Percentiles rank a stretch among this genome's conserved stretches.
Conservation (phyloP, 2,888 invertebrate species). For the Drosophila bunnanda region DNA sequence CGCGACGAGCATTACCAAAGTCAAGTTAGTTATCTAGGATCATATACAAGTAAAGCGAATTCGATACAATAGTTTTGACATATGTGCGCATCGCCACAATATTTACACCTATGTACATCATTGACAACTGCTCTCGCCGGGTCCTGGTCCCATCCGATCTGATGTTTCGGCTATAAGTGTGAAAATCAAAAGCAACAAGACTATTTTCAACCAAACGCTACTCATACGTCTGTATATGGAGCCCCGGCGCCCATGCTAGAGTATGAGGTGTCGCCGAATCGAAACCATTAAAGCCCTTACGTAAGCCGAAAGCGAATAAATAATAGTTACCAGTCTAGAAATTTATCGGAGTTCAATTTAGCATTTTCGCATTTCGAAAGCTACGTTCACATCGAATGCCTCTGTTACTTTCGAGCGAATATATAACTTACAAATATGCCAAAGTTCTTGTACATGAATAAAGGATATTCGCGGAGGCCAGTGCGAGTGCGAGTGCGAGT, state of each 20-base stretch:
- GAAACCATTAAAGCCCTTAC: slow-evolving; percentile 22
- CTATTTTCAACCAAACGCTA: slow-evolving; percentile 50
- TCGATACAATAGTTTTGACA: slow-evolving; percentile 63
- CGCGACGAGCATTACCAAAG: slow-evolving; percentile 11
- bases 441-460: slow-evolving; percentile 19
- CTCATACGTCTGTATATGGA: slow-evolving; percentile 8
- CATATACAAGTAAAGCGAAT: slow-evolving; percentile 63
- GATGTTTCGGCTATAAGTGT: slow-evolving; percentile 28
- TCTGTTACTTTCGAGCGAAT: slow-evolving; percentile 62
- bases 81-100: slow-evolving; percentile 27
- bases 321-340: slow-evolving; percentile 53
- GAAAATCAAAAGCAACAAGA: slow-evolving; percentile 51
- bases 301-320: slow-evolving; percentile 36
- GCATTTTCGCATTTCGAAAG: slow-evolving; percentile 59
- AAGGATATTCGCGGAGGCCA: slow-evolving; percentile 21
- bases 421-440: slow-evolving; percentile 28
- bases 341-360: slow-evolving; percentile 49
- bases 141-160: slow-evolving; percentile 37
- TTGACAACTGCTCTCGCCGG: slow-evolving; percentile 37
- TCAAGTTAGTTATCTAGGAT: slow-evolving; percentile 58
- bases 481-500: slow-evolving; percentile 25
- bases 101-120: slow-evolving; percentile 53
- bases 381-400: slow-evolving; percentile 37
- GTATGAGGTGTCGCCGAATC: slow-evolving; percentile 22
- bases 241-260: slow-evolving; percentile 16